Evolutionary conservation across 64 coral and sea anemone genomes (phyloP), one percentile per base, ranked within the genome.

Genomic region (Porites australiensis): DNA sequence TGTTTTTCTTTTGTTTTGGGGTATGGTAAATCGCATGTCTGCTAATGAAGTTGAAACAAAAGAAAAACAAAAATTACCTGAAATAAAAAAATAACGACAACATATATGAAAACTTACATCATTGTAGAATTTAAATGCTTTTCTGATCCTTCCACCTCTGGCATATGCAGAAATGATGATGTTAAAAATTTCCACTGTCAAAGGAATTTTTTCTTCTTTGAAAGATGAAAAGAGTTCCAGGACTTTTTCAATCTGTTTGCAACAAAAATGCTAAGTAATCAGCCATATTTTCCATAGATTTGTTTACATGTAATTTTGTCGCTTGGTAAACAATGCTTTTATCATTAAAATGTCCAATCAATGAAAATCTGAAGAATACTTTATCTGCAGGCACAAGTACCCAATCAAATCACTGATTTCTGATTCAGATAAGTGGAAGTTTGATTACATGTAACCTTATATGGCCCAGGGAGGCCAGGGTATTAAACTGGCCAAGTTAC

Each of bases 61-160:
- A 37, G 27, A 37, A 37, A 37, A 37, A 37, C 27, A 37, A 37
- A 37, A 37, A 37, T 37, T 37, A 37, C 27, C 27, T 37, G 27
- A 37, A 37, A 37, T 37, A 37, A 37, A 37, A 37, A 37, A 37
- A 0, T 37, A 37, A 37, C 27, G 0, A 37, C 27, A 37, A 37
- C 27, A 37, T 37, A 37, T 15, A 21, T 23, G n/a, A 44, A 19
- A 15, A 79, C 92, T 94, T 90, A 97, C 95, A 88, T 97, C 90
- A 91, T 97, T 97, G 89, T 91, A 97, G 44, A 90, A 57, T 62
- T 94, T 89, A 54, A 97, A 97, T 14, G 92, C 92, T 83, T 65
- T 97, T 71, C 88, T 90, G n/a, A 77, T 81, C 46, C 70, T 87
- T 6, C 88, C 67, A 66, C 9, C 55, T 53, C 64, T 94, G 53